phyloP scores from a whole-genome alignment of 2,888 invertebrate species.

The Ophraella communa region DNA sequence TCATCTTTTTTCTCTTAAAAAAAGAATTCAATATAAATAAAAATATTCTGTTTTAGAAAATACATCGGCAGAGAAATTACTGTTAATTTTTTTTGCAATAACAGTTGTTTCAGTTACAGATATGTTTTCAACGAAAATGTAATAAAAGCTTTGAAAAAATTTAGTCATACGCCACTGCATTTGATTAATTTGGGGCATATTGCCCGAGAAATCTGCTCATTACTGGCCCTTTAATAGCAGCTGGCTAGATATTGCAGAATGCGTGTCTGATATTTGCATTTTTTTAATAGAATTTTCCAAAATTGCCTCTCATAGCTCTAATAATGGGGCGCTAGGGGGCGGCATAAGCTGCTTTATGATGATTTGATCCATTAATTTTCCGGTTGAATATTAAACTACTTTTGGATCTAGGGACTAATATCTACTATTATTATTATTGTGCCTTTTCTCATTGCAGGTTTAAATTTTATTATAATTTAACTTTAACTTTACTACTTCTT shows the following conservation, averaged over 20 bases:
- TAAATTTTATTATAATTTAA: background rate
- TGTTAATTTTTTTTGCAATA: too few species aligned
- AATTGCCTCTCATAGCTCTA: conserved; percentile 22
- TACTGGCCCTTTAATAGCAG: conserved; percentile 28
- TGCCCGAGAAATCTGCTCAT: conserved; percentile 28
- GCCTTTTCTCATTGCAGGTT: too few species aligned
- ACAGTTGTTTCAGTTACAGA: too few species aligned
- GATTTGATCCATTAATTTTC: conserved; percentile 3
- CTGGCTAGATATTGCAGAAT: conserved; percentile 11
- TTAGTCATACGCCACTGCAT: conserved; percentile 2
- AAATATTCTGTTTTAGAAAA: too few species aligned
- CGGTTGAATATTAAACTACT: background rate
- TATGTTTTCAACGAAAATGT: background rate
- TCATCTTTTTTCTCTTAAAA: too few species aligned
- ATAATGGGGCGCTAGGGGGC: conserved; percentile 21
- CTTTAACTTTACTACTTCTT: too few species aligned
- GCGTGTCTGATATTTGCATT: conserved; percentile 25
- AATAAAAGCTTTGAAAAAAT: background rate
- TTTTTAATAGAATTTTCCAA: conserved; percentile 29
- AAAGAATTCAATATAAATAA: too few species aligned
- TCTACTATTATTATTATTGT: too few species aligned
- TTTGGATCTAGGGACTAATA: background rate
- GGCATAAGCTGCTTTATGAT: background rate
- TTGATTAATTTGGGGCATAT: conserved; percentile 24
- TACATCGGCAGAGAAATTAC: too few species aligned